Evolutionary conservation across 2,888 invertebrate species (phyloP).

Genomic region (Exocentrus adspersus): DNA sequence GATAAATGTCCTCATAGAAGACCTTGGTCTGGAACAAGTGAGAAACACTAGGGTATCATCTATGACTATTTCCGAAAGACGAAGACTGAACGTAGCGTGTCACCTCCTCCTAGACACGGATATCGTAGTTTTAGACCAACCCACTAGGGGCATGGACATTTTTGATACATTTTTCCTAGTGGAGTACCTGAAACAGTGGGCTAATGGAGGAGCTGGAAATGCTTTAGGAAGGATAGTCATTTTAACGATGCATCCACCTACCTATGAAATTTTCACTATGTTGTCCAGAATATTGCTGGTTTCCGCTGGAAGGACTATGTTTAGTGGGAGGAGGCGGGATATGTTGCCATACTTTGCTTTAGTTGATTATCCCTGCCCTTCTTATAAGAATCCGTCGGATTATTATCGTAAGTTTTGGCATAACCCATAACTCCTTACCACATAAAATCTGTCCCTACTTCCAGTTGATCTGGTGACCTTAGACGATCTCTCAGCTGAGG

Average conservation of each 20-base stretch:
- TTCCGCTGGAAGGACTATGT: slow-evolving; percentile 91
- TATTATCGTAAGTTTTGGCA: slow-evolving; percentile 83
- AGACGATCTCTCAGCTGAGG: slow-evolving; percentile 93
- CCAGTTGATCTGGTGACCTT: slow-evolving; percentile 92
- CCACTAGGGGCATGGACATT: slow-evolving; percentile 88
- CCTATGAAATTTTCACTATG: slow-evolving; percentile 96
- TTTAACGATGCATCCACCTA: slow-evolving; percentile 92
- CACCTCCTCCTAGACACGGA: slow-evolving; percentile 88
- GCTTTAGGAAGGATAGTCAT: slow-evolving; percentile 80
- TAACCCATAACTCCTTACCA: no score
- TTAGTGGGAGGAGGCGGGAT: slow-evolving; percentile 87
- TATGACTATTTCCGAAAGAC: slow-evolving; percentile 87
- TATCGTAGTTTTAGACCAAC: slow-evolving; percentile 87
- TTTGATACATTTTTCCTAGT: slow-evolving; percentile 96
- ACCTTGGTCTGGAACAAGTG: slow-evolving; percentile 90
- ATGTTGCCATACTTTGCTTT: slow-evolving; percentile 91
- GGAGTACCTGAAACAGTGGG: slow-evolving; percentile 94
- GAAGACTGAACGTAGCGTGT: slow-evolving; percentile 89
- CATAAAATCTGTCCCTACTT: slow-evolving; percentile 46
- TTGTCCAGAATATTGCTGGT: slow-evolving; percentile 85
- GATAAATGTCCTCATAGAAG: slow-evolving; percentile 91
- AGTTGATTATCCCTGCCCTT: slow-evolving; percentile 93
- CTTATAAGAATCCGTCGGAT: slow-evolving; percentile 96
- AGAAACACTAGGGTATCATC: slow-evolving; percentile 86
- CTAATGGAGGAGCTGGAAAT: slow-evolving; percentile 65